These are phyloP conservation scores for Parnassius orleans DNA, from an alignment of 2,888 invertebrate species.

Conservation along the genomic window DNA sequence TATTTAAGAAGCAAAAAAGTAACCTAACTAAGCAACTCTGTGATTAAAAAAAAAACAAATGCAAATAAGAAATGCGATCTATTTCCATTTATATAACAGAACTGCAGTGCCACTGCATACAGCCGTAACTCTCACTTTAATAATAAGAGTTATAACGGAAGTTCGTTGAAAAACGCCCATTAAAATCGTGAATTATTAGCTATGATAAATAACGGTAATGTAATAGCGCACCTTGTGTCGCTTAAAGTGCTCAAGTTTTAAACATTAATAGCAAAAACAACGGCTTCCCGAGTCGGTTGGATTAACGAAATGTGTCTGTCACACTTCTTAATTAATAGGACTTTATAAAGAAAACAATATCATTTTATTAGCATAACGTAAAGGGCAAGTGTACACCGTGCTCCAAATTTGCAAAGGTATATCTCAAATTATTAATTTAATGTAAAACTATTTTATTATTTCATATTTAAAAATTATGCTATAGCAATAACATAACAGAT, in stretches of 20 bases:
- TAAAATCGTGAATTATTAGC: constrained; percentile 68
- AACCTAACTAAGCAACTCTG: too few relatives aligned
- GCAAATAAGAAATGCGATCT: background rate
- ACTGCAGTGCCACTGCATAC: constrained; percentile 18
- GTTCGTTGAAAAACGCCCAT: constrained; percentile 51
- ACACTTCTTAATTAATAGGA: constrained; percentile 78
- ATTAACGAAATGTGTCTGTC: constrained; percentile 76
- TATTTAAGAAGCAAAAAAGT: too few relatives aligned
- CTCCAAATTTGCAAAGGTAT: background rate
- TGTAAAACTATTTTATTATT: background rate
- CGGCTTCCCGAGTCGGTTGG: constrained; percentile 61
- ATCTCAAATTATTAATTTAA: too few relatives aligned
- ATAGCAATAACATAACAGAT: too few relatives aligned
- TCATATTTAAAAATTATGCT: too few relatives aligned
- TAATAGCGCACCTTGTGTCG: constrained; percentile 70
- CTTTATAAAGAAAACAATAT: constrained; percentile 80
- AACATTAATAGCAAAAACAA: constrained; percentile 68
- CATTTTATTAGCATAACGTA: constrained; percentile 75
- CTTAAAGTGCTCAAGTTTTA: constrained; percentile 61
- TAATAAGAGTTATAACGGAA: constrained; percentile 48
- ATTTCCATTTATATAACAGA: constrained; percentile 2
- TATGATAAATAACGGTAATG: constrained; percentile 68
- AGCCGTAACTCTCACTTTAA: constrained; percentile 46
- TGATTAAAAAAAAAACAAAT: background rate
- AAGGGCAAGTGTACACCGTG: constrained; percentile 37